Evolutionary conservation across 2,888 invertebrate genomes (phyloP), one percentile per base, ranked within the genome.

Genomic region (Drosophila nr. perissopoda): DNA sequence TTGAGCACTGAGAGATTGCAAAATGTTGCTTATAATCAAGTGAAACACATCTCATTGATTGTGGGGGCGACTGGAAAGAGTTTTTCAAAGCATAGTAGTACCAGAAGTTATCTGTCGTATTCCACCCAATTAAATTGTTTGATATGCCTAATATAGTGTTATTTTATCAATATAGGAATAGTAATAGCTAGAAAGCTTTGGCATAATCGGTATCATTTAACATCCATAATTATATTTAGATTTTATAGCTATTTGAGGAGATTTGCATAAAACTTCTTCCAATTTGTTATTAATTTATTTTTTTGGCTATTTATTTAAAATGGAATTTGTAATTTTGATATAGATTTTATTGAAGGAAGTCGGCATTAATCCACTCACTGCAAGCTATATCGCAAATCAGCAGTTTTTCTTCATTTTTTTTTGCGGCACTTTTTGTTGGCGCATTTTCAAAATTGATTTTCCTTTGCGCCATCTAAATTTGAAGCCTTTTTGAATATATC

Each of bases 401-500:
- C 6, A 42, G 13, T 42, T 21, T 13, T 21, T 6, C 11, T 13
- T 13, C 0, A 13, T 21, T 21, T 42, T 21, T 21, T 42, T 21
- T 42, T 42, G 42, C 7, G 7, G 13, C 3, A 13, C 1, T 45
- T 45, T 25, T 13, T 42, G 21, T 13, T 11, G 11, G 3, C 42
- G 21, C 21, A 21, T 42, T 42, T 13, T 45, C 4, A 7, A 38
- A n/a, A 4, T 8, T 2, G 38, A n/a, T 10, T 18, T 38, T 38
- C 8, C 0, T 7, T 7, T 7, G 0, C 7, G 1, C 1, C 13
- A 42, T 13, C 1, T 0, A 13, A 21, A 21, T 21, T 13, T 45
- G 13, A 45, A 21, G 13, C 1, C 21, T 16, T 4, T 8, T 4
- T 2, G 16, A 8, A 25, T 45, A 2, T 25, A 8, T 21, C 21